Evolutionary conservation across 2,113 vertebrate genomes (phyloP).

Genomic region (Recurvirostra avosetta): DNA sequence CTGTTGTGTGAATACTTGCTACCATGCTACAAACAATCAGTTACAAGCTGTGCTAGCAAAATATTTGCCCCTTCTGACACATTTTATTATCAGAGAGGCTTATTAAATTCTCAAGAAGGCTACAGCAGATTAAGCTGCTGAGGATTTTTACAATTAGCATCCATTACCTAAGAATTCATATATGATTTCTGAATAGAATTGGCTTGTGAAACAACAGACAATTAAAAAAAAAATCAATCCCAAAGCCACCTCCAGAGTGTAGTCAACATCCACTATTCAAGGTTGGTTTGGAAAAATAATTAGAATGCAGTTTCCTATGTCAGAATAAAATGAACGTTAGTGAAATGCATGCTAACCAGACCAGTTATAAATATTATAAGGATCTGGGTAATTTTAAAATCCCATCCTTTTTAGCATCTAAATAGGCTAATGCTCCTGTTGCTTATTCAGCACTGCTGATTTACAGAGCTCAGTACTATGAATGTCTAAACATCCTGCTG

Average conservation of each 20-base stretch:
- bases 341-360: constrained; percentile 16
- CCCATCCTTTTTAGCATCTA: constrained; percentile 48
- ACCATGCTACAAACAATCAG: constrained; percentile 5
- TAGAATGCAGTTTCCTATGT: not conserved
- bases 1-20: not conserved
- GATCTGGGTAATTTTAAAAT: constrained; percentile 40
- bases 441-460: constrained; percentile 60
- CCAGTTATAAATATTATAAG: constrained; percentile 33
- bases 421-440: constrained; percentile 49
- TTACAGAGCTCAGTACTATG: constrained; percentile 4
- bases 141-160: constrained; percentile 53
- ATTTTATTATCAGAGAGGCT: constrained; percentile 35
- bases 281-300: not conserved
- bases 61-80: constrained; percentile 60
- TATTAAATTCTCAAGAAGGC: constrained; percentile 51
- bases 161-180: constrained; percentile 32
- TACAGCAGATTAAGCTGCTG: constrained; percentile 41
- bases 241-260: constrained; percentile 2
- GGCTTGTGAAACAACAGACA: constrained; percentile 18
- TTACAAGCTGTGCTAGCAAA: constrained; percentile 55
- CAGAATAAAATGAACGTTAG: constrained; percentile 27
- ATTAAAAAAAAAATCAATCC: not conserved
- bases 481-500: constrained; percentile 15
- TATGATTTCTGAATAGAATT: constrained; percentile 25
- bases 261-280: not conserved